Evolutionary conservation across 2,888 invertebrate species (phyloP), one percentile per base, ranked within the genome.

Genomic region (Sarcophaga caerulescens): DNA sequence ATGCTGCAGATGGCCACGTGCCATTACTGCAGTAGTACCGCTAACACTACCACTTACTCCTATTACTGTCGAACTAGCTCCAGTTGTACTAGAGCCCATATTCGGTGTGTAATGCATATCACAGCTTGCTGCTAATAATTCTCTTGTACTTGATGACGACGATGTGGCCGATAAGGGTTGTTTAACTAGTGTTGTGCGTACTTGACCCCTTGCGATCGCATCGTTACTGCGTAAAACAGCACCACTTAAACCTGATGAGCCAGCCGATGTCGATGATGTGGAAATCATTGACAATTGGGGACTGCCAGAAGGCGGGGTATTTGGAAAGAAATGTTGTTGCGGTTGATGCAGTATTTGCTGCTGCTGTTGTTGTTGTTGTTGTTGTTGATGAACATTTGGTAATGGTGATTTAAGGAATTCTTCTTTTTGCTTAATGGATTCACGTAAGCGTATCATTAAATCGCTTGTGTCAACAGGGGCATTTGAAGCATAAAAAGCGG

Each of bases 341-440:
- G 87, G 88, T 3, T 88, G 89, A 1, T 90, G 90, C 1, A 89
- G 89, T 2, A 88, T 88, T n/a, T 85, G 88, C 1, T 88, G 85
- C 8, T 88, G 86, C n/a, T 82, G 84, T 14, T 87, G 88, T 2
- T 87, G 87, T 25, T 85, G 85, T 60, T 85, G 88, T 59, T 88
- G 85, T 65, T 86, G 87, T 74, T 87, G 88, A 76, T 87, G 82
- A 71, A 87, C 87, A 81, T 88, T 88, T 70, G 92, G 91, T 84
- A 92, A 86, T 71, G 96, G 96, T 88, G 96, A 94, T 91, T 96
- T 95, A 84, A 98, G 94, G 93, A 98, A 98, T 90, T 97, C 97
- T 92, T 98, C 97, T 92, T 98, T 98, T 91, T 97, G 97, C 91
- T 97, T 97, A 90, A 97, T 96, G 91, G 97, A 97, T 92, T 96